Evolutionary conservation across 2,888 invertebrate genomes (phyloP).

Genomic region (Drosophila quasianomalipes): DNA sequence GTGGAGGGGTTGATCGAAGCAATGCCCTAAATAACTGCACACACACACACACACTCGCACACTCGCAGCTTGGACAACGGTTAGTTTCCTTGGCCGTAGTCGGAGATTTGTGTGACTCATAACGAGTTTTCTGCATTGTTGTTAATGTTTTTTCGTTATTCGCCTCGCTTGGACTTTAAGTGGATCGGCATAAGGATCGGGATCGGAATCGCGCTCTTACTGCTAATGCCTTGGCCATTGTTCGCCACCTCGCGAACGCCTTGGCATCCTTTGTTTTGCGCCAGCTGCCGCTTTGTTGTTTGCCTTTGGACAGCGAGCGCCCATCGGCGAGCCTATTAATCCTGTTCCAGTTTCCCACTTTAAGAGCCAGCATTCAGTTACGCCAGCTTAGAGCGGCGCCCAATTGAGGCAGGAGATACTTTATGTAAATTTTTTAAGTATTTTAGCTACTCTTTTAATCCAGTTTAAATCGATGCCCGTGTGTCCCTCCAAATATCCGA

Average conservation of each 20-base stretch:
- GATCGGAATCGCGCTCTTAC: conserved; percentile 57
- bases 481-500: conserved; percentile 27
- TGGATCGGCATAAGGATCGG: conserved; percentile 59
- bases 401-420: conserved; percentile 56
- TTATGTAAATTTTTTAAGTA: conserved; percentile 70
- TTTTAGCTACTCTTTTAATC: conserved; percentile 63
- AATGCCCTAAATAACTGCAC: conserved; percentile 55
- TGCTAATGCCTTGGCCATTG: conserved; percentile 55
- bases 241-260: conserved; percentile 60
- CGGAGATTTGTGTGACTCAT: conserved; percentile 80
- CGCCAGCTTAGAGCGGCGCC: conserved; percentile 62
- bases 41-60: conserved; percentile 13
- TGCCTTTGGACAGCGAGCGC: conserved; percentile 68
- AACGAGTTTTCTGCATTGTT: conserved; percentile 68
- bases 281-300: conserved; percentile 77
- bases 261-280: conserved; percentile 65
- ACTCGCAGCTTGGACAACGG: conserved; percentile 43
- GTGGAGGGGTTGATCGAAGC: conserved; percentile 51
- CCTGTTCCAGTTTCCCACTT: conserved; percentile 56
- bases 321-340: conserved; percentile 65
- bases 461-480: conserved; percentile 68
- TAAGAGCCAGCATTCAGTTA: conserved; percentile 56
- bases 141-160: conserved; percentile 53
- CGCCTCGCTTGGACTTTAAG: conserved; percentile 76
- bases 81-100: conserved; percentile 48